A percentile compares a stretch with the other conserved stretches of the same genome.
Evolutionary conservation across 2,797 vertebrate genomes (phyloP).

Genomic region (Eupleurogrammus muticus): DNA sequence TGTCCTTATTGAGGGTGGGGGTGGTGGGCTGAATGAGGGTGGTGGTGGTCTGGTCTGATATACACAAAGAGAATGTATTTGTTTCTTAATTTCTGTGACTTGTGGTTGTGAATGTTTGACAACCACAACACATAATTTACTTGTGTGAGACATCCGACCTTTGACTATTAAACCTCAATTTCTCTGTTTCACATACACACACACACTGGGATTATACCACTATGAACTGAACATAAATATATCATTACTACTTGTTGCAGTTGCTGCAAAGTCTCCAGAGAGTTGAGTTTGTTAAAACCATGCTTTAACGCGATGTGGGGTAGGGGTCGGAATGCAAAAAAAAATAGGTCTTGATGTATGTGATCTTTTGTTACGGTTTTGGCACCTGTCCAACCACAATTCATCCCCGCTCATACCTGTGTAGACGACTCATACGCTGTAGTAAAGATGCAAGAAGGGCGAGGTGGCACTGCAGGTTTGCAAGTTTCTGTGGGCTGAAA

Average conservation of each 20-base stretch:
- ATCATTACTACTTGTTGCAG: too few relatives aligned
- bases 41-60: conserved; percentile 44
- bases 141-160: too few relatives aligned
- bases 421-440: neutral
- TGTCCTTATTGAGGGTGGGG: neutral
- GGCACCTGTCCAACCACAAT: neutral
- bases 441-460: neutral
- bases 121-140: too few relatives aligned
- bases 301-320: neutral
- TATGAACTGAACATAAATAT: too few relatives aligned
- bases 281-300: too few relatives aligned
- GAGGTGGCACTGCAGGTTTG: conserved; percentile 42
- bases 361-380: conserved; percentile 5
- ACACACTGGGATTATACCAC: too few relatives aligned
- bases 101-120: too few relatives aligned
- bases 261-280: too few relatives aligned
- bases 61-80: conserved; percentile 3
- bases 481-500: conserved; percentile 21
- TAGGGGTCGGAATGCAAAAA: neutral
- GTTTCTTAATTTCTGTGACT: neutral
- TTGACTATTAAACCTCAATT: too few relatives aligned
- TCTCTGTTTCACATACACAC: too few relatives aligned
- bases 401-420: conserved; percentile 40
- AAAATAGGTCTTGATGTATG: neutral
- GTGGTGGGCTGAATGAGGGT: conserved; percentile 36